Evolutionary conservation across 1,140 invertebrate genomes (phyloP), one percentile per base, ranked within the genome.

Genomic region (Hermatobates lingyangjiaoensis): DNA sequence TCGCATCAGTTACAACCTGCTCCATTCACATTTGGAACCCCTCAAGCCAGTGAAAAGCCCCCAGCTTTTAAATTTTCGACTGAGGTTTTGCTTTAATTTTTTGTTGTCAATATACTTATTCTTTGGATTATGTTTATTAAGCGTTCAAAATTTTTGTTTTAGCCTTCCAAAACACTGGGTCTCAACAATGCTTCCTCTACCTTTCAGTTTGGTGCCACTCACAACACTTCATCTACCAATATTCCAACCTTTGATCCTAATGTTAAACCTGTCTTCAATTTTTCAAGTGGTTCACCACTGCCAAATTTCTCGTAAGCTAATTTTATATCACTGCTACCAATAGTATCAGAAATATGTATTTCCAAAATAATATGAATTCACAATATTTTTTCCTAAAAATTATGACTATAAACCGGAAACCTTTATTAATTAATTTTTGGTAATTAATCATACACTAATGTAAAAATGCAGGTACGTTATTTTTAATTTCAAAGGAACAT

Each of bases 261-360:
- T 40, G 20, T 30, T 2, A 54, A 54, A 27, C 53, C 53, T 15
- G 23, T 34, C 10, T 54, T 54, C 27, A 54, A 54, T 44, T 54
- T 54, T 27, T 44, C 53, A 15, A 42, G 48, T 21, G 53, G 53
- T 24, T 25, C 46, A 27, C 45, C 48, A 26, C n/a, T n/a, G n/a
- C 53, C 53, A 10, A 48, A 20, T n/a, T 54, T 54, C 27, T 40
- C 47, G 52, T 54, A 54, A 49, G 52, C 45, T 26, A 10, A 12
- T 46, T 24, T 46, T 46, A n/a, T n/a, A n/a, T n/a, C n/a, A n/a
- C n/a, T n/a, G n/a, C n/a, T n/a, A n/a, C n/a, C n/a, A n/a, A n/a
- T n/a, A n/a, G n/a, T n/a, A n/a, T n/a, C n/a, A n/a, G n/a, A n/a
- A n/a, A n/a, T n/a, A n/a, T n/a, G n/a, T n/a, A n/a, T n/a, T n/a